phyloP scores from a whole-genome alignment of 1,140 invertebrate genomes.

The Heliothis virescens region DNA sequence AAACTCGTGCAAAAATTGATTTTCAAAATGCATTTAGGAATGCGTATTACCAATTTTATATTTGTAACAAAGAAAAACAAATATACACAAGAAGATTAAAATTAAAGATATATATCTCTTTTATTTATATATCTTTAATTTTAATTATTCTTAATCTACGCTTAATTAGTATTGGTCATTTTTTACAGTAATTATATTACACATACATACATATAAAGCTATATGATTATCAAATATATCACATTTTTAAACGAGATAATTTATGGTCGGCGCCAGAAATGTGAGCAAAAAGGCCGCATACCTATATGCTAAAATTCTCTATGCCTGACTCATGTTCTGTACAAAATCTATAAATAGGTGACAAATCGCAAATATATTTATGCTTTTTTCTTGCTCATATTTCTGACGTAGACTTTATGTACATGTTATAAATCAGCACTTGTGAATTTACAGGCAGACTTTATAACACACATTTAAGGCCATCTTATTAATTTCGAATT shows the following conservation, averaged over 20 bases:
- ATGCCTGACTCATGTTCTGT: background rate
- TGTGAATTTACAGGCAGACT: too few species aligned
- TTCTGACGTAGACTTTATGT: too few species aligned
- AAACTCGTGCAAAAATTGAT: background rate
- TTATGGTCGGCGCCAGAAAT: too few species aligned
- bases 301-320: background rate
- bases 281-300: background rate
- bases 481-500: too few species aligned
- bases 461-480: too few species aligned
- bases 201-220: conserved; percentile 20
- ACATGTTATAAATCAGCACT: too few species aligned
- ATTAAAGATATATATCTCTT: background rate
- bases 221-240: conserved; percentile 31
- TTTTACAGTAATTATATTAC: conserved; percentile 20
- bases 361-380: too few species aligned
- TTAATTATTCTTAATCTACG: background rate
- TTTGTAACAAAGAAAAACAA: background rate
- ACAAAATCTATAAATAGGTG: too few species aligned
- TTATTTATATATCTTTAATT: background rate
- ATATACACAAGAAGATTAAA: background rate
- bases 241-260: conserved; percentile 36
- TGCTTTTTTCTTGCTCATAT: too few species aligned
- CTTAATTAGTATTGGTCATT: conserved; percentile 38
- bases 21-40: background rate
- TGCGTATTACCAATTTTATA: background rate